Percentiles rank a stretch among this genome's conserved stretches.
Evolutionary conservation across 2,113 vertebrate genomes (phyloP).

Genomic region (Cyprinodon brontotheroides): DNA sequence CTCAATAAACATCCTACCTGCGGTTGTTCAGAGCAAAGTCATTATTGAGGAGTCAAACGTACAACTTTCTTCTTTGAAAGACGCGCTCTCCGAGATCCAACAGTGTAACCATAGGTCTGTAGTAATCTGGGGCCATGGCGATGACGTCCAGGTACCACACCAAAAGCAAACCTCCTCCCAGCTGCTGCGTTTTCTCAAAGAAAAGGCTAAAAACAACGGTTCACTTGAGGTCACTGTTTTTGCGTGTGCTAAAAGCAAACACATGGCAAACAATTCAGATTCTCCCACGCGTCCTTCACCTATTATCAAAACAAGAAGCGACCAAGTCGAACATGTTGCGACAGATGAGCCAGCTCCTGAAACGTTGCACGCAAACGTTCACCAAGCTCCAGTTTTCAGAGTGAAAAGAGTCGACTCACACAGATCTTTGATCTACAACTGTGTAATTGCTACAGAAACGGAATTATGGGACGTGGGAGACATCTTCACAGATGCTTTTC

Average conservation of each 20-base stretch:
- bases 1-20: slow-evolving; percentile 20
- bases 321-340: slow-evolving; percentile 18
- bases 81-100: slow-evolving; percentile 16
- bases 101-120: slow-evolving; percentile 20
- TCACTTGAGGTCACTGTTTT: slow-evolving; percentile 26
- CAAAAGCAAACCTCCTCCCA: slow-evolving; percentile 78
- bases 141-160: slow-evolving; percentile 57
- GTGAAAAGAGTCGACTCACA: slow-evolving; percentile 49
- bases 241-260: slow-evolving; percentile 2
- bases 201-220: slow-evolving; percentile 37
- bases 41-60: slow-evolving; percentile 14
- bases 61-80: slow-evolving; percentile 30
- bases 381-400: slow-evolving; percentile 60
- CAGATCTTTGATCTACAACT: slow-evolving; percentile 62
- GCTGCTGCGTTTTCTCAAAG: slow-evolving; percentile 69
- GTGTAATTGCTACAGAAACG: slow-evolving; percentile 68
- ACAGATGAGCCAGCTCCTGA: not conserved
- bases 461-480: slow-evolving; percentile 79
- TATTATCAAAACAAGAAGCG: slow-evolving; percentile 10
- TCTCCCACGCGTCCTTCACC: not conserved
- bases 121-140: slow-evolving; percentile 33
- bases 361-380: slow-evolving; percentile 12
- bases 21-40: slow-evolving; percentile 3
- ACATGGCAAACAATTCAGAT: not conserved
- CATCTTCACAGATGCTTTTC: slow-evolving; percentile 44